A percentile compares a stretch with the other conserved stretches of the same genome.
Evolutionary conservation across 2,113 vertebrate species (phyloP).

Genomic region (Takifugu bimaculatus): DNA sequence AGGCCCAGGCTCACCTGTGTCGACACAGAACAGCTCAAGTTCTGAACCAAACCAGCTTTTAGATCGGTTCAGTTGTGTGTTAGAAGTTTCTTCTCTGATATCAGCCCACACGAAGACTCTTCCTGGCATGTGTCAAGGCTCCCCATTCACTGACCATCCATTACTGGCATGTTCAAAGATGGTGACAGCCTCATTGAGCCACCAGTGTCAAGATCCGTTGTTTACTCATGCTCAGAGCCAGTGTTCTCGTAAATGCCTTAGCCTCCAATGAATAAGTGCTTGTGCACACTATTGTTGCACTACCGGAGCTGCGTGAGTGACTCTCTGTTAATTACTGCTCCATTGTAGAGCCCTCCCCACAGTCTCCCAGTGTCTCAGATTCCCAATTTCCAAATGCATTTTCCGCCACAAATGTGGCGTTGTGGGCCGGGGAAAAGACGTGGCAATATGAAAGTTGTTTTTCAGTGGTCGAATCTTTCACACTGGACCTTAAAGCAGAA

Average conservation of each 20-base stretch:
- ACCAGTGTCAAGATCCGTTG: conserved; percentile 12
- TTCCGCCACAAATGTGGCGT: no score
- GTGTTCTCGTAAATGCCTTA: conserved; percentile 10
- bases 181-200: conserved; percentile 24
- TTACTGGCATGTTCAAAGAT: conserved; percentile 35
- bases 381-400: background rate
- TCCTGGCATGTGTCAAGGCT: conserved; percentile 36
- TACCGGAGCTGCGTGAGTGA: conserved; percentile 27
- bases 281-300: conserved; percentile 25
- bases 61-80: conserved; percentile 27
- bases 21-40: background rate
- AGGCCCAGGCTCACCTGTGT: conserved; percentile 23
- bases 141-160: conserved; percentile 31
- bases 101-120: conserved; percentile 23
- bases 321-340: conserved; percentile 42
- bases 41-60: conserved; percentile 11
- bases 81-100: conserved; percentile 13
- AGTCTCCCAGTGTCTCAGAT: conserved; percentile 17
- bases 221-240: conserved; percentile 28
- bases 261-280: conserved; percentile 32
- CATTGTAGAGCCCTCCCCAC: conserved; percentile 25
- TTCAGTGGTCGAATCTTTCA: no score
- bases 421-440: no score
- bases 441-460: no score
- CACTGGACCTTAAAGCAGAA: no score